These are phyloP conservation scores for Teleogryllus oceanicus DNA, from an alignment of 2,888 invertebrate genomes.

Conservation along the genomic window DNA sequence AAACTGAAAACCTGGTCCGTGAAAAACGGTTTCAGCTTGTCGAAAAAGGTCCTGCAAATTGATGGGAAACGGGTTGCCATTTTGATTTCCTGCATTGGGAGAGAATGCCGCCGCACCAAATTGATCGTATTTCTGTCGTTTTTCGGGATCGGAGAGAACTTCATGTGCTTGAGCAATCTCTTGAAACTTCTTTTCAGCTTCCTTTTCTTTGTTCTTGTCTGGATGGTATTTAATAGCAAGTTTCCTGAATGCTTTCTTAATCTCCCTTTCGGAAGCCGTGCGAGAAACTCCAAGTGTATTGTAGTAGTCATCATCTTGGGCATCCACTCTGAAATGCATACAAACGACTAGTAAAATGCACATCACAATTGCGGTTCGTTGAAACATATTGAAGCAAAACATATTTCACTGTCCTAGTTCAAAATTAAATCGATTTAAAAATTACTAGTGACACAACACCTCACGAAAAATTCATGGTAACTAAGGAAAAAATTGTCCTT, in stretches of 20 bases:
- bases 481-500: too few relatives aligned
- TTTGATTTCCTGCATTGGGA: conserved; percentile 23
- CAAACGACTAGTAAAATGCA: too few relatives aligned
- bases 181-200: conserved; percentile 51
- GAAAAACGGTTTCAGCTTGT: background rate
- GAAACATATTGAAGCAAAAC: too few relatives aligned
- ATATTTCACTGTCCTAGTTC: too few relatives aligned
- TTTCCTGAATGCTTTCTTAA: conserved; percentile 52
- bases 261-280: conserved; percentile 48
- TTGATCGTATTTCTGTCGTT: conserved; percentile 34
- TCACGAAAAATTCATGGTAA: too few relatives aligned
- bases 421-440: too few relatives aligned
- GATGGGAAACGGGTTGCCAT: background rate
- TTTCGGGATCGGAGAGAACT: conserved; percentile 32
- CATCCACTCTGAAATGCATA: too few relatives aligned
- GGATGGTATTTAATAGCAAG: conserved; percentile 53
- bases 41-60: background rate
- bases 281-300: conserved; percentile 48
- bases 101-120: conserved; percentile 33
- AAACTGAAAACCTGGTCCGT: too few relatives aligned
- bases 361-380: too few relatives aligned
- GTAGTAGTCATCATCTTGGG: conserved; percentile 46
- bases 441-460: too few relatives aligned
- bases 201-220: conserved; percentile 50
- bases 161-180: conserved; percentile 48